A percentile compares a stretch with the other conserved stretches of the same genome.
Conservation (phyloP, 2,888 invertebrate species). For the Trissonchulus latispiculum region DNA sequence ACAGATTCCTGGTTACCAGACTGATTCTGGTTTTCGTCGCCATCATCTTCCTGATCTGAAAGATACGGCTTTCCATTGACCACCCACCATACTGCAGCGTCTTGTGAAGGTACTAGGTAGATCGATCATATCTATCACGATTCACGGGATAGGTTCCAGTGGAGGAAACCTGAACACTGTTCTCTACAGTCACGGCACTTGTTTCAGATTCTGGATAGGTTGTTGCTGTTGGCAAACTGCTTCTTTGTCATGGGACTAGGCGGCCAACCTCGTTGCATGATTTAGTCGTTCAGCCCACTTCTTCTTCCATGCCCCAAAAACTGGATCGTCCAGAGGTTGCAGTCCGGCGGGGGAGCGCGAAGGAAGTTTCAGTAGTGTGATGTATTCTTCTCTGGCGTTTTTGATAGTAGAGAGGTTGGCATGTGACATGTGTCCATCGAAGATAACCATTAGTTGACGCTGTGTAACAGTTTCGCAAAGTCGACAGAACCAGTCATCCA, state of each 20-base stretch:
- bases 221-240: conserved; percentile 4
- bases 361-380: not conserved
- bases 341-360: not conserved
- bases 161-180: no score
- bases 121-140: not conserved
- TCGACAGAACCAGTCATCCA: not conserved
- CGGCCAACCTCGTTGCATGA: not conserved
- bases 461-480: not conserved
- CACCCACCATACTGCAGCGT: no score
- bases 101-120: not conserved
- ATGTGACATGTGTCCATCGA: conserved; percentile 7
- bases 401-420: not conserved
- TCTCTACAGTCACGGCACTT: not conserved
- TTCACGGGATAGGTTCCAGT: not conserved
- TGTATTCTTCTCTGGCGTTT: not conserved
- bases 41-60: no score
- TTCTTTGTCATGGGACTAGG: not conserved
- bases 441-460: conserved; percentile 1
- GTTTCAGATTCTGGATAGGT: not conserved
- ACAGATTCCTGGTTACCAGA: no score
- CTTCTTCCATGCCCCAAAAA: not conserved
- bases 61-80: no score
- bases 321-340: not conserved
- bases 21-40: no score
- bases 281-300: not conserved